A percentile compares a stretch with the other conserved stretches of the same genome.
phyloP scores from a whole-genome alignment of 2,888 invertebrate genomes.

The Smittia aterrima region DNA sequence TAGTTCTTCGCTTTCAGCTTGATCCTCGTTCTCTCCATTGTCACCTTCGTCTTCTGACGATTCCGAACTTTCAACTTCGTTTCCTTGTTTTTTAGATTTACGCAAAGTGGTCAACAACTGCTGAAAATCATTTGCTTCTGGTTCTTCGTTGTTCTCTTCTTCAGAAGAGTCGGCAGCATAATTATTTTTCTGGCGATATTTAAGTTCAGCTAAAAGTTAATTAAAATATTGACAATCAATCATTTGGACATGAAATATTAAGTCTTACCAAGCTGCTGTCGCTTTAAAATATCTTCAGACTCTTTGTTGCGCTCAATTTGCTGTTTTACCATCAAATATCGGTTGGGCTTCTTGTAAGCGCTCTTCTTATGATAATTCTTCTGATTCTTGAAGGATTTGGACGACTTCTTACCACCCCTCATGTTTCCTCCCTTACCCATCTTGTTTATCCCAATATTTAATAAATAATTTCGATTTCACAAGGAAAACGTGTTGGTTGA shows the following conservation, averaged over 20 bases:
- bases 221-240: not conserved
- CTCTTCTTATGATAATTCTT: slow-evolving; percentile 24
- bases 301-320: slow-evolving; percentile 50
- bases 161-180: slow-evolving; percentile 39
- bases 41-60: slow-evolving; percentile 31
- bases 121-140: not conserved
- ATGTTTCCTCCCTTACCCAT: slow-evolving; percentile 5
- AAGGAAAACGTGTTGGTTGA: no score
- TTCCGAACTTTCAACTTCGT: slow-evolving; percentile 1
- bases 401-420: not conserved
- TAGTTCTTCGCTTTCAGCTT: slow-evolving; percentile 28
- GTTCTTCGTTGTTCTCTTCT: slow-evolving; percentile 43
- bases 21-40: slow-evolving; percentile 32
- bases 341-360: not conserved
- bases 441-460: no score
- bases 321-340: slow-evolving; percentile 42
- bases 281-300: slow-evolving; percentile 47
- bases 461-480: no score
- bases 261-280: slow-evolving; percentile 44
- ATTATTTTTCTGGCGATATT: slow-evolving; percentile 1
- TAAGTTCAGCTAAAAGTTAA: slow-evolving; percentile 26
- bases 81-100: slow-evolving; percentile 44
- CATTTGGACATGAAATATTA: not conserved
- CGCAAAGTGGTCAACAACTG: slow-evolving; percentile 42
- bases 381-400: not conserved